Evolutionary conservation across 1,140 invertebrate genomes (phyloP).

Genomic region (Adelges cooleyi): DNA sequence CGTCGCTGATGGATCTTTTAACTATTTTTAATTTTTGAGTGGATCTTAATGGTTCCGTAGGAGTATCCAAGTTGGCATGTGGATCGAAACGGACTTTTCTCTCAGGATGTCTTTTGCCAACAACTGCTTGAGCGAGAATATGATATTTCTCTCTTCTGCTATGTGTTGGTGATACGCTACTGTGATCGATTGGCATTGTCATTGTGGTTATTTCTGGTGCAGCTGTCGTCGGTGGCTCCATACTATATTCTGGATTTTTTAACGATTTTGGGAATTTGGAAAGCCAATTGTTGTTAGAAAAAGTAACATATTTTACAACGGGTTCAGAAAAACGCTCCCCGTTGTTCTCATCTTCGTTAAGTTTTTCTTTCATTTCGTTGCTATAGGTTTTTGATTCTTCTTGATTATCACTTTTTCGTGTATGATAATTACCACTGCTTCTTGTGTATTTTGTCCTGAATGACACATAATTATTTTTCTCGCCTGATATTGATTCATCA

Average conservation of each 20-base stretch:
- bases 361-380: neutral
- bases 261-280: conserved; percentile 10
- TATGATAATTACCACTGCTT: neutral
- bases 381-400: neutral
- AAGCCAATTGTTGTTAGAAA: conserved; percentile 31
- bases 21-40: neutral
- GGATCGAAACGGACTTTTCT: neutral
- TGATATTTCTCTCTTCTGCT: conserved; percentile 19
- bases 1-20: neutral
- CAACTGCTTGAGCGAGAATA: conserved; percentile 17
- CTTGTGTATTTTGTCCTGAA: neutral
- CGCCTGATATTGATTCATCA: neutral
- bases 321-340: conserved; percentile 12
- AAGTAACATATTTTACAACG: conserved; percentile 30
- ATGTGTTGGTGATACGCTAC: neutral
- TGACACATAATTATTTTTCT: conserved; percentile 10
- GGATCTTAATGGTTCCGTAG: neutral
- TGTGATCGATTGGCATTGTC: neutral
- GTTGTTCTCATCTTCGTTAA: neutral
- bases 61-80: neutral
- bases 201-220: neutral
- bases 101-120: neutral
- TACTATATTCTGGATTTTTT: conserved; percentile 1
- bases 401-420: neutral
- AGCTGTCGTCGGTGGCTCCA: neutral